Base-by-base conservation (phyloP, 2,888 invertebrate genomes). In the Mesorhabditis spiculigera region DNA sequence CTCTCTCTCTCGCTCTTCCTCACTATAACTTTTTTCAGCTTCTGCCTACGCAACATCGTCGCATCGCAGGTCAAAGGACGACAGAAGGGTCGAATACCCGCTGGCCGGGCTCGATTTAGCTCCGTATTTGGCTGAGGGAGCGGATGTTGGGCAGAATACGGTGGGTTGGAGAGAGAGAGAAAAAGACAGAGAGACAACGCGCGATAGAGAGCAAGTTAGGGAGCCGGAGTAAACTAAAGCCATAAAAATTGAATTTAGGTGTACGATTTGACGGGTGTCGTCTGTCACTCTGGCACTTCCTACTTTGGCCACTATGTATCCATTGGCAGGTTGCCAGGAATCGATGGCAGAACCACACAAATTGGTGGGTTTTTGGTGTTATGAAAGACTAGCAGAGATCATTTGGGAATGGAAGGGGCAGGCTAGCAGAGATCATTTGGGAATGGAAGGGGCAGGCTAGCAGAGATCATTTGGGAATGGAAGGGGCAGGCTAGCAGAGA, bases 191-290 rank as follows among this genome's bases (percentile, higher is more conserved):
- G 10, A 58, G 58, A n/a, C 2, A 58, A 3, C 1, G n/a, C 1
- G 28, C 1, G 28, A 28, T 1, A 28, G 13, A 13, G 13, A 13
- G 13, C 1, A 50, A 13, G 50, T 6, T 8, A n/a, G n/a, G n/a
- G n/a, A n/a, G n/a, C 13, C 13, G 8, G 28, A 63, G 6, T 28
- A n/a, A n/a, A n/a, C 63, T 8, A 6, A 28, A n/a, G 63, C 28
- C 63, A 63, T 63, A n/a, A n/a, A 28, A 28, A 10, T 10, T 68
- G 3, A 13, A 63, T 76, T 16, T 69, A 76, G 71, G 75, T 87
- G 4, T 89, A 89, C 79, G 89, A 89, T 76, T 83, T 89, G 71
- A 88, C 87, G 74, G 89, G 87, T 8, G 88, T 89, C 4, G 87
- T 89, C 87, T 64, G 87, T 86, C 66, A 87, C 87, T 65, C 81